Evolutionary conservation across 2,113 vertebrate species (phyloP).

Genomic region (Corydoras sp.): DNA sequence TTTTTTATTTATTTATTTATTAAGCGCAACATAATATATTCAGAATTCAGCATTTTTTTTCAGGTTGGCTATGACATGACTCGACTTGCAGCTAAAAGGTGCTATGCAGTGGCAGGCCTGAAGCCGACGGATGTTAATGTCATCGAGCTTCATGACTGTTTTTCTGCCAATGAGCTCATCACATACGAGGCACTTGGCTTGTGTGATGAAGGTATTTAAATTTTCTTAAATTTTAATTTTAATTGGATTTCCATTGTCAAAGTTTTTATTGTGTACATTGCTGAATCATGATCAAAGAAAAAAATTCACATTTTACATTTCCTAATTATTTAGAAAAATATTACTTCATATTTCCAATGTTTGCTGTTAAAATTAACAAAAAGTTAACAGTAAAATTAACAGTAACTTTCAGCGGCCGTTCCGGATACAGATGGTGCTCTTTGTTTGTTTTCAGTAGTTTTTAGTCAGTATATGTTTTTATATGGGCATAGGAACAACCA

Average conservation of each 20-base stretch:
- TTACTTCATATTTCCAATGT: no score
- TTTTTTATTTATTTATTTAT: background rate
- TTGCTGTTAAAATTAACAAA: no score
- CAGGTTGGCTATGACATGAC: slow-evolving; percentile 92
- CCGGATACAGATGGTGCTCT: no score
- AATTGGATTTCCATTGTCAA: background rate
- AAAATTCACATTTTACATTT: no score
- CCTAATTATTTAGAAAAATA: no score
- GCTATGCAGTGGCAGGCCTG: slow-evolving; percentile 74
- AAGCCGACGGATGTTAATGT: slow-evolving; percentile 78
- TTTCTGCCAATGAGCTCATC: slow-evolving; percentile 88
- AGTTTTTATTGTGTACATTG: background rate
- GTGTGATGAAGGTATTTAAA: slow-evolving; percentile 77
- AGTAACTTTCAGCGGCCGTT: no score
- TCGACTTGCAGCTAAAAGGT: slow-evolving; percentile 73
- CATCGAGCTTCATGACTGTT: slow-evolving; percentile 95
- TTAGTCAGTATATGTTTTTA: no score
- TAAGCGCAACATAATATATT: background rate
- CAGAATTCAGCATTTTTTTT: background rate
- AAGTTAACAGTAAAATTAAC: no score
- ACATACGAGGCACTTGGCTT: slow-evolving; percentile 93
- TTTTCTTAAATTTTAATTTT: no score
- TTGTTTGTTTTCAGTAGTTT: no score
- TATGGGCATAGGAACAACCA: no score
- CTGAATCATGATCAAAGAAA: no score